Evolutionary conservation across 2,797 vertebrate species (phyloP), one percentile per base, ranked within the genome.

Genomic region (Nannoperca obscura): DNA sequence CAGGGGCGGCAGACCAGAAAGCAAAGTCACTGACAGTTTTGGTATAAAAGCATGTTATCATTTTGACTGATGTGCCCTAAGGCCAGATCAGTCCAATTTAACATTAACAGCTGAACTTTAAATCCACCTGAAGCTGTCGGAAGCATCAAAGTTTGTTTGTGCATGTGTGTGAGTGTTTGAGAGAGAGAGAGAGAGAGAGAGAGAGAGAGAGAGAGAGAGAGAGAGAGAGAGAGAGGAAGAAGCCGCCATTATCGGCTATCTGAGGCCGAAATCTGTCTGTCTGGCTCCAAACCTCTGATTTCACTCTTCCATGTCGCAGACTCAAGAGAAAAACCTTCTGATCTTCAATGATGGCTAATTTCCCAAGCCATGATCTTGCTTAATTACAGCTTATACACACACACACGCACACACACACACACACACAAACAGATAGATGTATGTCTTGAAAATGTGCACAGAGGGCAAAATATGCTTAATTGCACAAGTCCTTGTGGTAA

Each of bases 401-500:
- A 68, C 30, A 62, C 32, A 68, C 46, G 76, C 32, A 40, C 59
- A 52, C 27, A 63, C 52, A 61, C 53, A 63, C 63, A 71, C 6
- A 53, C 47, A 65, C 46, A 64, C 60, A 55, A 46, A 81, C 57
- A 86, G 24, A 36, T 22, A 62, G 14, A 79, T 81, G 75, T 47
- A 64, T 40, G n/a, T 11, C 40, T 36, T 54, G 72, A 50, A 85
- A 86, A 92, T 92, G 92, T 78, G 84, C 86, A 85, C 86, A 91
- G 90, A 95, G 94, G 85, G 92, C 90, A 94, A 71, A 96, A 94
- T 91, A 94, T 90, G 91, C 94, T 96, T 96, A 96, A 97, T 96
- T 95, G 94, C 83, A 82, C 24, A 90, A 93, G 92, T 95, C 93
- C 77, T 94, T 92, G 95, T 94, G 92, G 95, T 95, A 91, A 93